Base-by-base conservation (phyloP, 2,797 vertebrate genomes). In the Gymnoscopelus microlampas region DNA sequence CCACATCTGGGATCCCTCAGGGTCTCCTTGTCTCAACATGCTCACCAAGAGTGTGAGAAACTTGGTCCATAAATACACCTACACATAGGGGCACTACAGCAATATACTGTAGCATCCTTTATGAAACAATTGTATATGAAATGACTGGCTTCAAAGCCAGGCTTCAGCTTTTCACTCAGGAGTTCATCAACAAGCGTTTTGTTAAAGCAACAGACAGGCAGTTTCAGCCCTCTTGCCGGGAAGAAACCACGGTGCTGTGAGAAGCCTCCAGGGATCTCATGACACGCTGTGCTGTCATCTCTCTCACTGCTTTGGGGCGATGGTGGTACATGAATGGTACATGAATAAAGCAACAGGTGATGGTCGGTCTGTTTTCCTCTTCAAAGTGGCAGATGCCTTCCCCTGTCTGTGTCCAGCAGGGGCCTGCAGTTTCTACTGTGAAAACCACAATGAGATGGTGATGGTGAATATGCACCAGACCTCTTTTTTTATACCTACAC, bases 1-100 rank as follows among this genome's bases (percentile, higher is more conserved):
- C 91, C 90, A 92, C 91, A 92, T 93, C 89, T 93, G 90, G 86
- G 86, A 88, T 92, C 87, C 92, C 83, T 85, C 48, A 14, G 89
- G 92, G 87, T 87, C 80, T 87, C 75, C 74, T 5, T 75, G 92
- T 89, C 92, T 89, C 83, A 82, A 87, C 91, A 85, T 79, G 92
- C 80, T 85, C 83, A 68, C 78, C 62, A 74, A 44, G 77, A 93
- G 85, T 93, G 92, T 94, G 93, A 93, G 93, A 95, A 94, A 85
- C 83, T 87, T 80, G 69, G 71, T 76, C 74, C 6, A 72, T 77
- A 61, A 81, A 73, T 67, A 85, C 85, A 91, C 87, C 84, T 88
- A 85, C 83, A 84, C 68, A 80, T 63, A 71, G 49, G 60, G 61
- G 13, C 51, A 49, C 26, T 80, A 51, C 54, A 69, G 58, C 67